Percentiles rank a stretch among this genome's conserved stretches.
Evolutionary conservation across 1,140 invertebrate species (phyloP).

Genomic region (Pinna nobilis): DNA sequence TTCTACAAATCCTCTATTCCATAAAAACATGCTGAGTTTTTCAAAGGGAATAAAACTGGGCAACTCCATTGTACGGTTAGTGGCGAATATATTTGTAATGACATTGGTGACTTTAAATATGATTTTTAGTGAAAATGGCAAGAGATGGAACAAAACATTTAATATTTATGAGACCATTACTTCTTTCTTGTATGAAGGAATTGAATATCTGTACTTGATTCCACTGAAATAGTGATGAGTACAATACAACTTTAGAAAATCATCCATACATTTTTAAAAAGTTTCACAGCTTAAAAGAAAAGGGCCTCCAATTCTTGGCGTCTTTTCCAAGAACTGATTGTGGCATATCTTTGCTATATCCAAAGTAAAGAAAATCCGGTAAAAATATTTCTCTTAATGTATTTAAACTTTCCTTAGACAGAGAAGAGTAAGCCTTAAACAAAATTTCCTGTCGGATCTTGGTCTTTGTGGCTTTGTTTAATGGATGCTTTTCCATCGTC

Average conservation of each 20-base stretch:
- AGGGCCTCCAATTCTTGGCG: background rate
- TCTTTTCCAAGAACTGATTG: background rate
- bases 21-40: too few relatives aligned
- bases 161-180: too few relatives aligned
- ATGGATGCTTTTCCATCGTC: background rate
- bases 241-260: background rate
- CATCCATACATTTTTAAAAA: background rate
- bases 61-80: too few relatives aligned
- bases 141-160: too few relatives aligned
- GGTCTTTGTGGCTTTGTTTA: constrained; percentile 1
- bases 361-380: constrained; percentile 26
- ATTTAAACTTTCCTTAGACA: background rate
- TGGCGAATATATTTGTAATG: too few relatives aligned
- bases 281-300: constrained; percentile 4
- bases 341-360: constrained; percentile 8
- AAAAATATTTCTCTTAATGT: constrained; percentile 6
- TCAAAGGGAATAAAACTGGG: too few relatives aligned
- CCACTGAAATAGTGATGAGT: too few relatives aligned
- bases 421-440: background rate
- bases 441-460: background rate
- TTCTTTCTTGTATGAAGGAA: too few relatives aligned
- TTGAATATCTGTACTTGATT: too few relatives aligned
- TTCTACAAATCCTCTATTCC: too few relatives aligned
- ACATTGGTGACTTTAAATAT: too few relatives aligned
- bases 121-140: too few relatives aligned